These are phyloP conservation scores for Cheilosia pagana DNA, from an alignment of 2,888 invertebrate species.

Conservation along the genomic window DNA sequence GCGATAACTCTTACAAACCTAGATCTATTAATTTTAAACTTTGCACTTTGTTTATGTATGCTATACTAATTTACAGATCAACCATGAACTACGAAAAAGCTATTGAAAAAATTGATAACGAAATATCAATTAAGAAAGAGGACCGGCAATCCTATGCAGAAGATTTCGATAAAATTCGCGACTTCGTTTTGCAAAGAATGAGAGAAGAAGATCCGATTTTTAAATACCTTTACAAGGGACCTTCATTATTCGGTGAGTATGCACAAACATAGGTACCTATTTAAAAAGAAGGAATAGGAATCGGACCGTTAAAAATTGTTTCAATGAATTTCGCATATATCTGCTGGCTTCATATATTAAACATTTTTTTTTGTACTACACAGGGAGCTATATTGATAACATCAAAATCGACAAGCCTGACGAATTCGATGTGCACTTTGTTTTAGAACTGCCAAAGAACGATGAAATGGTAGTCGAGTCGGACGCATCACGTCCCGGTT, in stretches of 20 bases:
- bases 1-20: too few relatives aligned
- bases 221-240: slow-evolving; percentile 60
- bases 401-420: slow-evolving; percentile 74
- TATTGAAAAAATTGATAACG: neutral
- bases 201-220: slow-evolving; percentile 49
- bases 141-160: slow-evolving; percentile 51
- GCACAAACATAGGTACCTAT: too few relatives aligned
- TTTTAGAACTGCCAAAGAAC: slow-evolving; percentile 65
- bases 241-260: slow-evolving; percentile 73
- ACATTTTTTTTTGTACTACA: too few relatives aligned
- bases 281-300: too few relatives aligned
- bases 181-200: slow-evolving; percentile 63
- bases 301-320: neutral
- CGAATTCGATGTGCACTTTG: slow-evolving; percentile 77
- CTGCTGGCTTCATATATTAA: too few relatives aligned
- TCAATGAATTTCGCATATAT: neutral
- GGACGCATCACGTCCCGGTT: slow-evolving; percentile 71
- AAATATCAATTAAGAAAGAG: slow-evolving; percentile 54
- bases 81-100: neutral
- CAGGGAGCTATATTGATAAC: slow-evolving; percentile 77
- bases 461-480: slow-evolving; percentile 18
- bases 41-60: too few relatives aligned
- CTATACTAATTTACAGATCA: neutral
- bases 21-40: too few relatives aligned
- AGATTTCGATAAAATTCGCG: slow-evolving; percentile 54